Conservation (phyloP, 2,888 invertebrate species). For the Spodoptera littoralis region DNA sequence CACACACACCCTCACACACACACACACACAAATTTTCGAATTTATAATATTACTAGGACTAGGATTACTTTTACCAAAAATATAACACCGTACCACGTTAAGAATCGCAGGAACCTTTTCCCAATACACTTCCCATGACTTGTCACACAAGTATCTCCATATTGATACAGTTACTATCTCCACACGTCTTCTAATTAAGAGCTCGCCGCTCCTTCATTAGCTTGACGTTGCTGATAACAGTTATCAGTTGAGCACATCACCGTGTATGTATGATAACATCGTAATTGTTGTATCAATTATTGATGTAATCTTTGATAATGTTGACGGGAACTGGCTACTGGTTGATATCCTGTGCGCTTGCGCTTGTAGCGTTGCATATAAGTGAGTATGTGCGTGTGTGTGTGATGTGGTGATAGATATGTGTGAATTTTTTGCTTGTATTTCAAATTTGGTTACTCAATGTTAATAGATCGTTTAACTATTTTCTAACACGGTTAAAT, state of each 20-base stretch:
- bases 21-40: too few species aligned
- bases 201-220: constrained; percentile 49
- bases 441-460: too few species aligned
- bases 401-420: too few species aligned
- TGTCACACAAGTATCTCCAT: constrained; percentile 32
- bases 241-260: constrained; percentile 44
- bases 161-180: constrained; percentile 43
- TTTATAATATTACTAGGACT: too few species aligned
- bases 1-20: too few species aligned
- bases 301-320: constrained; percentile 48
- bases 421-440: too few species aligned
- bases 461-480: too few species aligned
- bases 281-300: constrained; percentile 58
- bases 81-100: too few species aligned
- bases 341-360: constrained; percentile 8
- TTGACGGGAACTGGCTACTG: constrained; percentile 35
- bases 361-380: not conserved
- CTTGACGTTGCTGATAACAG: constrained; percentile 46
- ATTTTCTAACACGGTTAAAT: too few species aligned
- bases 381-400: not conserved
- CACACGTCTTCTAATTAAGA: constrained; percentile 52
- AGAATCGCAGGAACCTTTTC: not conserved
- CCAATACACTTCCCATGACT: constrained; percentile 31
- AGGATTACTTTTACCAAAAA: too few species aligned
- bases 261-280: constrained; percentile 50